phyloP scores from a whole-genome alignment of 2,888 invertebrate genomes.

The Lathronympha strigana region DNA sequence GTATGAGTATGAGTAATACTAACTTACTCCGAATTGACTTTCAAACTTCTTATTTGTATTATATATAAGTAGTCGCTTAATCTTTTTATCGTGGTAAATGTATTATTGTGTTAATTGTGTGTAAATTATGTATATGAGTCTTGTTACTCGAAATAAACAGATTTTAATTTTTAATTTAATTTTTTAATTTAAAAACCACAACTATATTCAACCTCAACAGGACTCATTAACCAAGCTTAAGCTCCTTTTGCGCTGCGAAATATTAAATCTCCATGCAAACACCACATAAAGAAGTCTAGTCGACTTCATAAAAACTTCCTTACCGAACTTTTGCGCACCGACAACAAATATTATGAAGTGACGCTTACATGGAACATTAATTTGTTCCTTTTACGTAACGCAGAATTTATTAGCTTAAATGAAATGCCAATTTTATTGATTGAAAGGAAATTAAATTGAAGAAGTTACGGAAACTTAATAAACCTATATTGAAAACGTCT shows the following conservation, averaged over 20 bases:
- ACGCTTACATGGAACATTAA: background rate
- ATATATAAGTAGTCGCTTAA: no score
- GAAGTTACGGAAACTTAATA: no score
- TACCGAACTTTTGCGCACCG: background rate
- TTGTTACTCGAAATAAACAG: no score
- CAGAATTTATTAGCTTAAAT: background rate
- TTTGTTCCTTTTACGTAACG: background rate
- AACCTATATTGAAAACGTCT: background rate
- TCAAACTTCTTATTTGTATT: no score
- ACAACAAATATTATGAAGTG: conserved; percentile 16
- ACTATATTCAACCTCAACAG: no score
- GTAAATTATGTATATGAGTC: no score
- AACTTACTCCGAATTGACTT: no score
- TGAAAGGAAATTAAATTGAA: background rate
- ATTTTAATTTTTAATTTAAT: no score
- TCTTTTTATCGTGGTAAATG: no score
- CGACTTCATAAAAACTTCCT: conserved; percentile 18
- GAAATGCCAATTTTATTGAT: background rate
- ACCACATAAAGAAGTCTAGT: background rate
- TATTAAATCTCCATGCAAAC: background rate
- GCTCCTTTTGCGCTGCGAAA: background rate
- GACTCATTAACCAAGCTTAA: background rate
- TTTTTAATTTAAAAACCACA: no score
- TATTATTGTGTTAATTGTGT: no score
- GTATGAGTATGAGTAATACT: no score